Conservation (phyloP, 2,888 invertebrate species). For the Herminia tarsipennalis region DNA sequence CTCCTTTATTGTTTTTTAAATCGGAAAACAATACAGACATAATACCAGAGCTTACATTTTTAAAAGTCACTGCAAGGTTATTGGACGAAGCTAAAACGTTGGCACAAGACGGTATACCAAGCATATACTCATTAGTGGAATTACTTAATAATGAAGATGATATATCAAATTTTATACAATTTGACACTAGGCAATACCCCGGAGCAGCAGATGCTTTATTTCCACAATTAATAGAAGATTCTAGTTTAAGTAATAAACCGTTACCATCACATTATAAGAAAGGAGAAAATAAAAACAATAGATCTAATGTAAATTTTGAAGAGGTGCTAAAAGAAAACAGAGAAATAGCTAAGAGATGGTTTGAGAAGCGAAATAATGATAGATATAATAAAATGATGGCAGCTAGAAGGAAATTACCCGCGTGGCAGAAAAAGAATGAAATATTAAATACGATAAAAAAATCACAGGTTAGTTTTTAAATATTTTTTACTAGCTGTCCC, state of each 20-base stretch:
- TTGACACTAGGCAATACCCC: conserved; percentile 81
- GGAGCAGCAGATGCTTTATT: conserved; percentile 86
- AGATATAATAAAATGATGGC: conserved; percentile 89
- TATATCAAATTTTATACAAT: conserved; percentile 86
- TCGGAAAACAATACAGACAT: conserved; percentile 83
- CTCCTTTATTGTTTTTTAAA: conserved; percentile 90
- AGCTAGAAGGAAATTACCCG: conserved; percentile 88
- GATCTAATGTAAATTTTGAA: conserved; percentile 77
- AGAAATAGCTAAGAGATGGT: conserved; percentile 86
- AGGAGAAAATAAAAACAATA: conserved; percentile 84
- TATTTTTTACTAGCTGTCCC: too few species aligned
- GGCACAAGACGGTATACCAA: conserved; percentile 89
- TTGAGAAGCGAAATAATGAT: conserved; percentile 85
- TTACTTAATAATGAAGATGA: conserved; percentile 89
- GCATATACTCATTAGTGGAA: conserved; percentile 90
- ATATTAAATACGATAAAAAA: conserved; percentile 88
- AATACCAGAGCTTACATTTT: conserved; percentile 87
- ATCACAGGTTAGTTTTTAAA: conserved; percentile 80
- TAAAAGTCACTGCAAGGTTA: conserved; percentile 88
- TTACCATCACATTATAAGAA: conserved; percentile 88
- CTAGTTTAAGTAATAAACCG: conserved; percentile 49
- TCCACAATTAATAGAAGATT: conserved; percentile 82
- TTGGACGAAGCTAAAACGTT: conserved; percentile 88
- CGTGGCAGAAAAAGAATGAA: conserved; percentile 89
- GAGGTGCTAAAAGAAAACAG: conserved; percentile 87